A percentile compares a stretch with the other conserved stretches of the same genome.
These are phyloP conservation scores for Maniola jurtina DNA, from an alignment of 1,140 invertebrate species.

Conservation along the genomic window DNA sequence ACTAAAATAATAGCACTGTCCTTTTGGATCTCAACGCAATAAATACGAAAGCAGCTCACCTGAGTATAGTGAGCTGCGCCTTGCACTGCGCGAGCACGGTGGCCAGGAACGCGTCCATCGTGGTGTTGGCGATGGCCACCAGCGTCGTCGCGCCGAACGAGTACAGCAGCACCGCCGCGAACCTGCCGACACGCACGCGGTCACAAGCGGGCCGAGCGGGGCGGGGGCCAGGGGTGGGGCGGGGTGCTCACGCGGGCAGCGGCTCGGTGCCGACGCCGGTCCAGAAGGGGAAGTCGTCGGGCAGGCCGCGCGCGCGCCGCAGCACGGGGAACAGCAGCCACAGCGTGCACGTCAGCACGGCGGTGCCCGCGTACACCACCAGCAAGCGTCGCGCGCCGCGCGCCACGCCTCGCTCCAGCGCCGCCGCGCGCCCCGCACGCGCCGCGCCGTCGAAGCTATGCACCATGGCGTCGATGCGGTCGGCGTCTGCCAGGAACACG, in stretches of 20 bases:
- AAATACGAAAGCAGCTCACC: no score
- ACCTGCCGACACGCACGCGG: constrained; percentile 33
- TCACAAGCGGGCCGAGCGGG: no score
- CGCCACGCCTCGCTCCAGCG: background rate
- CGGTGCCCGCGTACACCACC: constrained; percentile 50
- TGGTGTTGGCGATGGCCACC: constrained; percentile 66
- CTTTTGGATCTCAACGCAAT: no score
- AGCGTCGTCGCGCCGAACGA: constrained; percentile 65
- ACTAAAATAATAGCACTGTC: no score
- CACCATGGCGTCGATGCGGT: constrained; percentile 47
- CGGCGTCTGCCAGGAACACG: constrained; percentile 50
- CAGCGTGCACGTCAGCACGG: constrained; percentile 55
- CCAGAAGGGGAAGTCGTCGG: constrained; percentile 58
- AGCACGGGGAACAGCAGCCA: constrained; percentile 56
- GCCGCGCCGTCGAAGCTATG: constrained; percentile 39
- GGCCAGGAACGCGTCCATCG: constrained; percentile 66
- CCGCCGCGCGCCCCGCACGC: constrained; percentile 40
- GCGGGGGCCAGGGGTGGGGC: no score
- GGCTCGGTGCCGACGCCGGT: constrained; percentile 34
- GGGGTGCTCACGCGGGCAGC: constrained; percentile 23
- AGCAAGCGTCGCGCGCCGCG: constrained; percentile 39
- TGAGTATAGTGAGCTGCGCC: constrained; percentile 56
- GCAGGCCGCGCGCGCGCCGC: constrained; percentile 29
- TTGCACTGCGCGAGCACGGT: constrained; percentile 60
- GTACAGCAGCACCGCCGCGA: constrained; percentile 51